These are phyloP conservation scores for Cremastinae sp. DNA, from an alignment of 2,888 invertebrate species.

Conservation along the genomic window DNA sequence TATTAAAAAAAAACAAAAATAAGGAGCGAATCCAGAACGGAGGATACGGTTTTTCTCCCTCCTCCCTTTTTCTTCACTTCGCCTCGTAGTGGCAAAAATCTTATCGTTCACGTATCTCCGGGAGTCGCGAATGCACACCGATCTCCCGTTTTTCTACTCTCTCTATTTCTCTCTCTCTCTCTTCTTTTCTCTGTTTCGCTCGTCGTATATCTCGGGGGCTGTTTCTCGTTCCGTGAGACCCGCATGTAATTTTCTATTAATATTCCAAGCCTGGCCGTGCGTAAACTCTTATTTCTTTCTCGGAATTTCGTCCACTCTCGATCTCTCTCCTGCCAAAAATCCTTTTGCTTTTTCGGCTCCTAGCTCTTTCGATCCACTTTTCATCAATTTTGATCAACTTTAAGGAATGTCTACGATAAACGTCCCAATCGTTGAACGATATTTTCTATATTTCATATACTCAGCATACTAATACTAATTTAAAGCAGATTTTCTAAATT, in stretches of 20 bases:
- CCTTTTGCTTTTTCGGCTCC: neutral
- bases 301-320: constrained; percentile 44
- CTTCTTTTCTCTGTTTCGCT: constrained; percentile 34
- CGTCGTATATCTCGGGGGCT: constrained; percentile 28
- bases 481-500: too few species aligned
- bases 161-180: constrained; percentile 32
- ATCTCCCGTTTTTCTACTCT: constrained; percentile 42
- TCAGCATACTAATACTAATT: too few species aligned
- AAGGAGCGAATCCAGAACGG: too few species aligned
- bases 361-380: constrained; percentile 39
- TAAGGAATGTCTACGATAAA: too few species aligned
- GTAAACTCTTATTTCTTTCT: constrained; percentile 63
- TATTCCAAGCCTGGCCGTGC: constrained; percentile 76
- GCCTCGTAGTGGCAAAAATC: constrained; percentile 56
- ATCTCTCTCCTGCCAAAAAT: neutral
- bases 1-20: constrained; percentile 34
- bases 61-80: constrained; percentile 26
- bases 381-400: constrained; percentile 16
- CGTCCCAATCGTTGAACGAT: too few species aligned
- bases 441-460: neutral
- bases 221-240: constrained; percentile 41
- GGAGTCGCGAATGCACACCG: constrained; percentile 63
- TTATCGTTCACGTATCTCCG: constrained; percentile 73
- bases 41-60: constrained; percentile 22
- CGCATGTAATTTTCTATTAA: constrained; percentile 77